Evolutionary conservation across 2,797 vertebrate genomes (phyloP), one percentile per base, ranked within the genome.

Genomic region (Jordanella pulchra): DNA sequence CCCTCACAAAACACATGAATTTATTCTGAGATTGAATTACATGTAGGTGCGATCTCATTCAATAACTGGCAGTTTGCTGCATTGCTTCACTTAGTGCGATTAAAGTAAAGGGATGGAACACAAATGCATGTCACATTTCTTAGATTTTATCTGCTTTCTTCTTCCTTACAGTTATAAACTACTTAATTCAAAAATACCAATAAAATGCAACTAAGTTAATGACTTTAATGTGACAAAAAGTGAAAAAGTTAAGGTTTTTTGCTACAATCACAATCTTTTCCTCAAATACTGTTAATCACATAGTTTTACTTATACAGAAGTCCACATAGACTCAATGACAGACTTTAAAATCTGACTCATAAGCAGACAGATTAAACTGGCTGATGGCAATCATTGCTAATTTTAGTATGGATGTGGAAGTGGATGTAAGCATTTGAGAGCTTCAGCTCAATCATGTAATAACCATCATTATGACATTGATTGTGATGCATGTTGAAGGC

Each of bases 401-500:
- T 84, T 77, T 72, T 61, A 53, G 27, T 21, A 58, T 27, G 64
- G 63, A 45, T 65, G 64, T 32, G 18, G 81, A 79, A 74, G 81
- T 83, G 71, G 63, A 86, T 84, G 75, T 50, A 77, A 82, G 71
- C 64, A 74, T 80, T 82, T 74, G 65, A 65, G 80, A 45, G 71
- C 68, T 60, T 30, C 69, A 76, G 80, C 80, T 78, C 76, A 80
- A 71, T 83, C 79, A 82, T 76, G 69, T 83, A 82, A 89, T 83
- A 84, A 86, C 72, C 68, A 65, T 83, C 80, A 86, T 84, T 83
- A 77, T 64, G 69, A 80, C 73, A 82, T 69, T 84, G 84, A 89
- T 86, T 84, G 76, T 79, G 69, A 55, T 73, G 71, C 76, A 72
- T 66, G 77, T 78, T 61, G 71, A 76, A 69, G 35, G 55, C 70